phyloP scores from a whole-genome alignment of 37 sponge, comb jelly and placozoan species.

The Eunapius fragilis region DNA sequence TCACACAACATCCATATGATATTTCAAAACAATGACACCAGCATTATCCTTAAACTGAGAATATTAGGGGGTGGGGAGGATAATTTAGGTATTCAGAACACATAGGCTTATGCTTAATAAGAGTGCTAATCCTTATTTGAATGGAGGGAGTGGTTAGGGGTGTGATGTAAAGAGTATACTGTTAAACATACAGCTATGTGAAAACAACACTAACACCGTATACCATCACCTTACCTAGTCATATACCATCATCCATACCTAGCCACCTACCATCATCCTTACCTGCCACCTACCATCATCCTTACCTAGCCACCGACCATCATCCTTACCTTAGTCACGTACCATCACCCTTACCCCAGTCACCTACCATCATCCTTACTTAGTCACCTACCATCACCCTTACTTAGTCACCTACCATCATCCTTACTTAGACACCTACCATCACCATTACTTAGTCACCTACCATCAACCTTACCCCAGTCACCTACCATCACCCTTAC shows the following conservation, averaged over 20 bases:
- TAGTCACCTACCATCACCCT: constrained; percentile 9
- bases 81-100: no score
- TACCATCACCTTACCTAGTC: no score
- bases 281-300: constrained; percentile 27
- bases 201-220: no score
- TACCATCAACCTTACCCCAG: neutral
- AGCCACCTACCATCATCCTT: constrained; percentile 20
- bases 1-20: neutral
- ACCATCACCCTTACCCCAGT: constrained; percentile 14
- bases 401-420: no score
- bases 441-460: constrained; percentile 10
- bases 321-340: constrained; percentile 6
- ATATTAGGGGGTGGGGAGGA: no score
- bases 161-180: no score
- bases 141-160: no score
- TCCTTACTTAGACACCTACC: constrained; percentile 48
- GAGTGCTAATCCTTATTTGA: no score
- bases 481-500: constrained; percentile 32
- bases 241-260: neutral
- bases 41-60: no score
- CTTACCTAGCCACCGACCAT: neutral
- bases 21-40: no score
- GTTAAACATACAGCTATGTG: no score
- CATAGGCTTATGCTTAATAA: no score
- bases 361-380: constrained; percentile 25